Evolutionary conservation across 2,888 invertebrate genomes (phyloP).

Genomic region (Shargacucullia verbasci): DNA sequence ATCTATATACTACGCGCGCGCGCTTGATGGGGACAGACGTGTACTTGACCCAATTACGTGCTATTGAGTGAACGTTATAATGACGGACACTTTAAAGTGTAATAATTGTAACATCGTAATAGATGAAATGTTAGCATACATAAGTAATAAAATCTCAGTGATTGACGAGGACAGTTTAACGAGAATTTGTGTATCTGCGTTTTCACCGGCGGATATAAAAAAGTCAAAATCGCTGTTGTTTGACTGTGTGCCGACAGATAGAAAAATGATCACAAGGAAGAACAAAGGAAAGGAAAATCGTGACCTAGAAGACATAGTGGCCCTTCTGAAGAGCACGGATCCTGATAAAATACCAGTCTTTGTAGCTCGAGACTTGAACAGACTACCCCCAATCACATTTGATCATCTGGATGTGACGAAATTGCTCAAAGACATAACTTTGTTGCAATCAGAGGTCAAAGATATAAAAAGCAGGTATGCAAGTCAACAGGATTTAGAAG

Average conservation of each 20-base stretch:
- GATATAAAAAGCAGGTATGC: neutral
- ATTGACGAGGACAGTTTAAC: no score
- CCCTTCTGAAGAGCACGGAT: neutral
- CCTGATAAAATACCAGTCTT: no score
- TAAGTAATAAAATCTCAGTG: no score
- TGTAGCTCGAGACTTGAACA: neutral
- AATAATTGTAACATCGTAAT: no score
- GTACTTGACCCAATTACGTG: neutral
- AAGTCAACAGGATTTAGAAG: constrained; percentile 1
- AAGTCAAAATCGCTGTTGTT: constrained; percentile 1
- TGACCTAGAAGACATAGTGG: constrained; percentile 1
- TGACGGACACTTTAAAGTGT: no score
- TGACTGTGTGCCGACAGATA: constrained; percentile 1
- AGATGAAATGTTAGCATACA: no score
- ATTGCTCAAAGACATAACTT: neutral
- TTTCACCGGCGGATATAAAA: neutral
- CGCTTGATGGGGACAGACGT: constrained; percentile 1
- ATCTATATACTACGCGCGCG: neutral
- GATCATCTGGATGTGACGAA: constrained; percentile 1
- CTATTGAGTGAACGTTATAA: neutral
- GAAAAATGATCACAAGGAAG: neutral
- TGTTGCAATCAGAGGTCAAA: neutral
- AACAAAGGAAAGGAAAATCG: constrained; percentile 1
- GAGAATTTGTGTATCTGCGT: no score
- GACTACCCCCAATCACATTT: neutral